These are phyloP conservation scores for Phycodurus eques DNA, from an alignment of 2,113 vertebrate genomes.

Conservation along the genomic window DNA sequence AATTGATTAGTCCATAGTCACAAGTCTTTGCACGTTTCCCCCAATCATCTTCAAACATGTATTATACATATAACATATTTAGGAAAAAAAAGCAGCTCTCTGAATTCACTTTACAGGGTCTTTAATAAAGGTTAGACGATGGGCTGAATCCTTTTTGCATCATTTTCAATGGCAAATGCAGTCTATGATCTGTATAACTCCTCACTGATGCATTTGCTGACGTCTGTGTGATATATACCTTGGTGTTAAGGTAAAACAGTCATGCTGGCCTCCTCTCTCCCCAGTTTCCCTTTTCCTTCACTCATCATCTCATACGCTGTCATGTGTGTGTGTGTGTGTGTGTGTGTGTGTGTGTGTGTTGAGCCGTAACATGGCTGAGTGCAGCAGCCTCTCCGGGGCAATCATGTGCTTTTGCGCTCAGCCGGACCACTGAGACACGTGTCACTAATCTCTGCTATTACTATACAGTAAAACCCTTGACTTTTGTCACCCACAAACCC, in stretches of 20 bases:
- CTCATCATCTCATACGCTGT: conserved; percentile 23
- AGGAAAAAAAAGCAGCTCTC: too few species aligned
- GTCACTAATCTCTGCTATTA: conserved; percentile 31
- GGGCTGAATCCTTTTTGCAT: too few species aligned
- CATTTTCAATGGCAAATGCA: too few species aligned
- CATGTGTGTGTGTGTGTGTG: conserved; percentile 21
- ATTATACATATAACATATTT: too few species aligned
- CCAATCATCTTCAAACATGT: too few species aligned
- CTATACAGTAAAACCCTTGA: conserved; percentile 21
- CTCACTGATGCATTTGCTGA: too few species aligned
- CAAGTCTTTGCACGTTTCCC: too few species aligned
- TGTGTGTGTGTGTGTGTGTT: not conserved
- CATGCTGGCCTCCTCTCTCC: not conserved
- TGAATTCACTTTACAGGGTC: too few species aligned
- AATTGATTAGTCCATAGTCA: too few species aligned
- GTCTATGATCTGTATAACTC: too few species aligned
- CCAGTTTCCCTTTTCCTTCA: not conserved
- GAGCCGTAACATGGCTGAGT: conserved; percentile 46
- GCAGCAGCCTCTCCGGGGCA: conserved; percentile 34
- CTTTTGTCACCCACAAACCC: conserved; percentile 8
- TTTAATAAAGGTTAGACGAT: too few species aligned
- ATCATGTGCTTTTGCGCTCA: conserved; percentile 42
- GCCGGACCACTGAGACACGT: conserved; percentile 42
- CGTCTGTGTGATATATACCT: too few species aligned
- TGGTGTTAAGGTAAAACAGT: not conserved